Conservation (phyloP, 2,113 vertebrate genomes). For the Monopterus albus region DNA sequence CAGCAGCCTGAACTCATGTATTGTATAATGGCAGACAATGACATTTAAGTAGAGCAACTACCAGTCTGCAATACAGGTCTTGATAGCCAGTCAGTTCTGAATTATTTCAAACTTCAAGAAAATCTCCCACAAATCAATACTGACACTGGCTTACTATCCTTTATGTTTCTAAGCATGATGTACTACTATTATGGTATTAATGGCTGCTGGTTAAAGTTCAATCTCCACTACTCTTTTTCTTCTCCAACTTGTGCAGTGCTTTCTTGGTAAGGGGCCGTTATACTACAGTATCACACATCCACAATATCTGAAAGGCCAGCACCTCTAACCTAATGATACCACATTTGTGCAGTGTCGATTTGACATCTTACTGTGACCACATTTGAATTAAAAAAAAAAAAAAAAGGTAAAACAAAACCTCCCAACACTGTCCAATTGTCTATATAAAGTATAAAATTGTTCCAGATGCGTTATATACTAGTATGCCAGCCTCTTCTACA, state of each 20-base stretch:
- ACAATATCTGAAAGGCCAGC: not conserved
- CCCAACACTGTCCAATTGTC: not conserved
- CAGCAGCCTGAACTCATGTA: conserved; percentile 51
- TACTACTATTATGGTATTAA: not conserved
- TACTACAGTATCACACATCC: conserved; percentile 14
- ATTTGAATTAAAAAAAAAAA: not conserved
- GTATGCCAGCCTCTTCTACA: conserved; percentile 40
- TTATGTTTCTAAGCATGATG: not conserved
- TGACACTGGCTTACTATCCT: not conserved
- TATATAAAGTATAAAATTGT: not conserved
- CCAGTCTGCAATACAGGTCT: not conserved
- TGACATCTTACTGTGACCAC: not conserved
- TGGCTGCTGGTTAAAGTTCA: conserved; percentile 51
- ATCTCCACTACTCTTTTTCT: not conserved
- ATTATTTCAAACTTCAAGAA: not conserved
- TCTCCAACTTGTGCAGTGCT: not conserved
- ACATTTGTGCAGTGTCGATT: not conserved
- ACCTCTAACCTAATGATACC: not conserved
- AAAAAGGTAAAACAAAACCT: too few species aligned
- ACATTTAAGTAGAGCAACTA: not conserved
- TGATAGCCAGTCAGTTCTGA: not conserved
- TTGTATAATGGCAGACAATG: not conserved
- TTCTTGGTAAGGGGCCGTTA: conserved; percentile 18
- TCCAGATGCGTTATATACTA: not conserved
- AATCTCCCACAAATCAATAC: not conserved